A percentile compares a stretch with the other conserved stretches of the same genome.
Conservation (phyloP, 2,888 invertebrate species). For the Cyrtodaria siliqua region DNA sequence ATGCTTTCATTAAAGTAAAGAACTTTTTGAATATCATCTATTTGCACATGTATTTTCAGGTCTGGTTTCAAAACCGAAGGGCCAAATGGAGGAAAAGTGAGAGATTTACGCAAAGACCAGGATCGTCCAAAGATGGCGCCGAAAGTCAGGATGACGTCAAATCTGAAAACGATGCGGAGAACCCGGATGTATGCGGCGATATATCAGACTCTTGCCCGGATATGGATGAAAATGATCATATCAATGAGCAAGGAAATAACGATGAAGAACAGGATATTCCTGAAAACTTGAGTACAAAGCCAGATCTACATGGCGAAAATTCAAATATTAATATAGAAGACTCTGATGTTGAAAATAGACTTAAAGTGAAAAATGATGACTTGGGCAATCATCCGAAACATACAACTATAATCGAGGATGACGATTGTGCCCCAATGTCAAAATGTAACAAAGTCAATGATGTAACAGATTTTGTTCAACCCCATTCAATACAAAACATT, state of each 20-base stretch:
- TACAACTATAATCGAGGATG: neutral
- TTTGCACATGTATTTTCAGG: slow-evolving; percentile 52
- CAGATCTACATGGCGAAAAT: neutral
- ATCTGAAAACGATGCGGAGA: slow-evolving; percentile 57
- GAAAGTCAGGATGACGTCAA: slow-evolving; percentile 51
- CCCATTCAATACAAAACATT: slow-evolving; percentile 54
- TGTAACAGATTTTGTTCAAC: slow-evolving; percentile 5
- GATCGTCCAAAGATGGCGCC: slow-evolving; percentile 35
- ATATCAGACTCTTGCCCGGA: slow-evolving; percentile 49
- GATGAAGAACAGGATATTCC: slow-evolving; percentile 11
- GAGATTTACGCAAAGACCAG: slow-evolving; percentile 88
- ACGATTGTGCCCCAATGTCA: neutral
- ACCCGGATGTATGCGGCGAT: slow-evolving; percentile 62
- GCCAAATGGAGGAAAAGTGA: slow-evolving; percentile 86
- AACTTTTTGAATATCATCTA: no score
- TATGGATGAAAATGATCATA: neutral
- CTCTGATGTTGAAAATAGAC: neutral
- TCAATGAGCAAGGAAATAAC: neutral
- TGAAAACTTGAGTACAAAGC: slow-evolving; percentile 24
- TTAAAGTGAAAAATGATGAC: neutral
- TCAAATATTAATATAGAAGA: neutral
- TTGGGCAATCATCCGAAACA: neutral
- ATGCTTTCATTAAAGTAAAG: no score
- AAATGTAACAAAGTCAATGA: slow-evolving; percentile 11
- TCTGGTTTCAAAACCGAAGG: slow-evolving; percentile 81